Base-by-base conservation (phyloP, 2,113 vertebrate genomes). In the Chrysochloris asiatica region DNA sequence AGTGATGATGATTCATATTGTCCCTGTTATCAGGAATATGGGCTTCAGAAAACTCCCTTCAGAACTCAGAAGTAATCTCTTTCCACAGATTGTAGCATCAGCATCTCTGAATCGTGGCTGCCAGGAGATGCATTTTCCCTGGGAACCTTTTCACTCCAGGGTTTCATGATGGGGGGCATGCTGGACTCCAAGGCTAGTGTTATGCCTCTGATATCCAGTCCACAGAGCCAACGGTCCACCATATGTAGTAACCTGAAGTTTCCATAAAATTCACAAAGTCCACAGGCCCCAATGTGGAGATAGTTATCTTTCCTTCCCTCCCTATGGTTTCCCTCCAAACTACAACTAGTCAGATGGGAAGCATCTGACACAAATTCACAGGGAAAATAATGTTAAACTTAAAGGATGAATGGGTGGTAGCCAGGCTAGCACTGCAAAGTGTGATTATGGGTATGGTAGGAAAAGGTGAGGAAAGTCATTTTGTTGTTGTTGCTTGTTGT, bases 121-220 rank as follows among this genome's bases (percentile, higher is more conserved):
- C 56, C 69, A 1, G 6, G n/a, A 38, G 28, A 36, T 28, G 28
- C 11, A 2, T 38, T 17, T 6, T n/a, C 41, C 38, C 9, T 7
- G 14, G 11, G 5, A 11, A 61, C 47, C 16, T 16, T 50, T 69
- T 6, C 21, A 45, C 0, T 2, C 6, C 28, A 52, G 0, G 9
- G n/a, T 6, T 45, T 93, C 47, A 45, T 45, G 45, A 33, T 0
- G 1, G 3, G 33, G 13, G 6, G 4, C 1, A 14, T 13, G 47
- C 41, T 56, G 17, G 81, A 30, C n/a, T 69, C 47, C 10, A 4
- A 71, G 43, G 28, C n/a, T 43, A 36, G 41, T 11, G 36, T 83
- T 45, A 28, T 30, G 3, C 24, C 4, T 28, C 45, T 43, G 16
- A n/a, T 61, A 52, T 4, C 26, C 16, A 90, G n/a, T 4, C 16